Conservation (phyloP, 1,140 invertebrate genomes). For the Araneus ventricosus region DNA sequence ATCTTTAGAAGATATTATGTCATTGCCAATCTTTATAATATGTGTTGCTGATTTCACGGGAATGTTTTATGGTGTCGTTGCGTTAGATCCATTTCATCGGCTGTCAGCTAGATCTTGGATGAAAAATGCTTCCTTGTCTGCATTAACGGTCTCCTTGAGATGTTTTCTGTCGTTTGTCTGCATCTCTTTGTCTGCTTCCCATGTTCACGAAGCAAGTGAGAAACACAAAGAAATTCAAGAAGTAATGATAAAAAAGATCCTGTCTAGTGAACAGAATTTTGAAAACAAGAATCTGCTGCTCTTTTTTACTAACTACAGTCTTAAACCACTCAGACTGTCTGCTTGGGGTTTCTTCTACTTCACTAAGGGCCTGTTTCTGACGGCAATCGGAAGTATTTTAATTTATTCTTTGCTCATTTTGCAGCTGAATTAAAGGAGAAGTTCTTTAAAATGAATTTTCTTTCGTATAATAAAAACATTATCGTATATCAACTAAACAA, state of each 20-base stretch:
- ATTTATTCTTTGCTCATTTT: constrained; percentile 21
- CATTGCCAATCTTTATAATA: not conserved
- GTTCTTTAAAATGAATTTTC: too few relatives aligned
- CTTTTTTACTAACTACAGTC: not conserved
- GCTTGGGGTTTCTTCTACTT: constrained; percentile 10
- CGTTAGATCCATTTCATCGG: not conserved
- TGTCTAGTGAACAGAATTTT: not conserved
- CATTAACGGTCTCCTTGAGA: not conserved
- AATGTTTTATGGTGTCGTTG: not conserved
- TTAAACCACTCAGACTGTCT: not conserved
- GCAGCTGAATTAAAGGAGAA: not conserved
- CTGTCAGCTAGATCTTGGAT: not conserved
- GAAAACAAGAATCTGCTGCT: not conserved
- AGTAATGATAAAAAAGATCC: not conserved
- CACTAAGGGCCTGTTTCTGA: not conserved
- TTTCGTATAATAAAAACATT: too few relatives aligned
- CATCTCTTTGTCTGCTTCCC: not conserved
- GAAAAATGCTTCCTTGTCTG: not conserved
- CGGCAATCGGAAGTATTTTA: not conserved
- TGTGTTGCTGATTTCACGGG: not conserved
- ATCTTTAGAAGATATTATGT: not conserved
- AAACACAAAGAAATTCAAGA: not conserved
- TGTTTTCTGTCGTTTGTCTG: not conserved
- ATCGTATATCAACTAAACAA: too few relatives aligned
- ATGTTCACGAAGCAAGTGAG: too few relatives aligned